phyloP scores from a whole-genome alignment of 2,113 vertebrate genomes.

The Sturnus vulgaris region DNA sequence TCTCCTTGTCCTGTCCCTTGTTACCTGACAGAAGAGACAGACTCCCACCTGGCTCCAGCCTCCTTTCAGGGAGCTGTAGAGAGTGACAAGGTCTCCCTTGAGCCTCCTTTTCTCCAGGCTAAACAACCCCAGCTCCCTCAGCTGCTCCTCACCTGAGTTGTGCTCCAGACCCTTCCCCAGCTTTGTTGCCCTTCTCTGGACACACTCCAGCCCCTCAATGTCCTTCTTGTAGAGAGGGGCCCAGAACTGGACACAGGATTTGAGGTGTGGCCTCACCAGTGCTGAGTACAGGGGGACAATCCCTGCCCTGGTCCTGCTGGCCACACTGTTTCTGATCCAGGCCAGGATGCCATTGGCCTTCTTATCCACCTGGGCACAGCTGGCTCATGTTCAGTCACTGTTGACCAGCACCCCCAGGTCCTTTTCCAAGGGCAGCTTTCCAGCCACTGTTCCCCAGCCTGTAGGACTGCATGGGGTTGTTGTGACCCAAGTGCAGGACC shows the following conservation, averaged over 20 bases:
- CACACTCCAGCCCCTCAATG: fast-evolving
- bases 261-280: fast-evolving
- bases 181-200: background rate
- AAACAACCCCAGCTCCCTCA: background rate
- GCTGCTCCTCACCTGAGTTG: too few relatives aligned
- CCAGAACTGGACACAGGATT: background rate
- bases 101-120: background rate
- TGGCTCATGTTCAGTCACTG: background rate
- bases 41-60: background rate
- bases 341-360: background rate
- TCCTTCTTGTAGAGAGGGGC: background rate
- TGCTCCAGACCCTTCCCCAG: background rate
- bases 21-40: fast-evolving
- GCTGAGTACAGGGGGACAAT: background rate
- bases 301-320: background rate
- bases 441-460: background rate
- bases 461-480: background rate
- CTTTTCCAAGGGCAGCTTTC: background rate
- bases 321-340: background rate
- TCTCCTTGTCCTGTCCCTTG: background rate
- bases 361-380: background rate
- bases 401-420: fast-evolving
- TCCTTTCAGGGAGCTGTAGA: background rate
- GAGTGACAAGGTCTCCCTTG: too few relatives aligned
- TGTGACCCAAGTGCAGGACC: background rate